Evolutionary conservation across 2,113 vertebrate species (phyloP), one percentile per base, ranked within the genome.

Genomic region (Neogobius melanostomus): DNA sequence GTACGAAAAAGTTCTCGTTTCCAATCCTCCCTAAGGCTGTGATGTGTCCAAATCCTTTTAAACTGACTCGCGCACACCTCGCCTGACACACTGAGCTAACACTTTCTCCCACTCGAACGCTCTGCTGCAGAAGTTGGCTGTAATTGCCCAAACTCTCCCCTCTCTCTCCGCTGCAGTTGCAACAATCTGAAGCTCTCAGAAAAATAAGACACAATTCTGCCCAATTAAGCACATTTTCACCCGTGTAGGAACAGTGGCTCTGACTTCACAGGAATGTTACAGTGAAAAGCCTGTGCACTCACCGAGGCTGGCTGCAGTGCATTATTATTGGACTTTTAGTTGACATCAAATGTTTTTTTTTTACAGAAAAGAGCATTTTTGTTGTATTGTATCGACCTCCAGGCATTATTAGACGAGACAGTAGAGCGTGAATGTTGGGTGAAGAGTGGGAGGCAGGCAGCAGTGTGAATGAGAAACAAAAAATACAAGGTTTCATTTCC

Each of bases 221-320:
- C 57, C 57, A 61, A 61, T 61, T 61, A 44, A 61, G 15, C 36
- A 44, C 57, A n/a, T 61, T 61, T 61, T 43, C 57, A 61, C 5
- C 42, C 28, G 15, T 11, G 11, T 60, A 42, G 14, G 42, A 43
- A 61, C 36, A 61, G 42, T 42, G 42, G 36, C 42, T 61, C 14
- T 61, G 57, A 43, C 42, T 61, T 44, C 10, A 44, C 11, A 43
- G 4, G 57, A 44, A 44, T n/a, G 36, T 57, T 28, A 7, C 2
- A 14, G 28, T 57, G 11, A 36, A n/a, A n/a, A 8, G 57, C 3
- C 36, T n/a, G 42, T 8, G 42, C 57, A 15, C 57, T 60, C 28
- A 44, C 3, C 36, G 15, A 44, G 14, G 14, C 57, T 36, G 36
- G 12, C 2, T 14, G 44, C 28, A 28, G 8, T 36, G 28, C 28